These are phyloP conservation scores for Eidolon helvum DNA, from an alignment of 2,113 vertebrate genomes.

Conservation along the genomic window DNA sequence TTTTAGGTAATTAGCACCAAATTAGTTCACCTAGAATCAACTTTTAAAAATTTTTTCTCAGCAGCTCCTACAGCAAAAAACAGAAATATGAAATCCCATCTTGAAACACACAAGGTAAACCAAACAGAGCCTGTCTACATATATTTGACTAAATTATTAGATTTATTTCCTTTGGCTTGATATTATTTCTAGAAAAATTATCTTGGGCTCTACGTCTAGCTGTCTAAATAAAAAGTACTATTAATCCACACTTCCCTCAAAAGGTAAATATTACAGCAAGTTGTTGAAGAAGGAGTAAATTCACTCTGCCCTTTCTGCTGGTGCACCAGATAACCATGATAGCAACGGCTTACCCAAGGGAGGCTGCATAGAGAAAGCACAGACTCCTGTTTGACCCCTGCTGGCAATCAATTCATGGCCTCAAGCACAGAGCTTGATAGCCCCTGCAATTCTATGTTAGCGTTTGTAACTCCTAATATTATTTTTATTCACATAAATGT, in stretches of 20 bases:
- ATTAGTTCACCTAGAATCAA: background rate
- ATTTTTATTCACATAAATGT: slow-evolving; percentile 66
- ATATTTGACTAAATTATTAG: background rate
- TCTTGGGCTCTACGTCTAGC: background rate
- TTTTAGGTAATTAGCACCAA: background rate
- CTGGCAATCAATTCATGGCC: slow-evolving; percentile 48
- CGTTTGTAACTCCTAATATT: slow-evolving; percentile 40
- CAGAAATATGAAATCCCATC: background rate
- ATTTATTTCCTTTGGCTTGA: background rate
- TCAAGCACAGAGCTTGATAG: background rate
- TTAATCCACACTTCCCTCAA: slow-evolving; percentile 11
- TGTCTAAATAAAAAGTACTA: background rate
- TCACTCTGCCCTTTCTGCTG: background rate
- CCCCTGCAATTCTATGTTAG: background rate
- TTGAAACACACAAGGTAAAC: background rate
- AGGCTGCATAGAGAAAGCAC: background rate
- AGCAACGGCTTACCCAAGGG: background rate
- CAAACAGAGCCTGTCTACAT: background rate
- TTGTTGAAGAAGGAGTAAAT: slow-evolving; percentile 24
- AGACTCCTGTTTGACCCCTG: slow-evolving; percentile 13
- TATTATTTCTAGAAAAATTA: slow-evolving; percentile 26
- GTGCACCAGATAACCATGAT: no score
- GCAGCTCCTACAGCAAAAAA: background rate
- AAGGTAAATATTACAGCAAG: background rate
- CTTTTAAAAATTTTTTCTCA: background rate